Conservation (phyloP, 2,888 invertebrate species). For the Drosophila macrospina region DNA sequence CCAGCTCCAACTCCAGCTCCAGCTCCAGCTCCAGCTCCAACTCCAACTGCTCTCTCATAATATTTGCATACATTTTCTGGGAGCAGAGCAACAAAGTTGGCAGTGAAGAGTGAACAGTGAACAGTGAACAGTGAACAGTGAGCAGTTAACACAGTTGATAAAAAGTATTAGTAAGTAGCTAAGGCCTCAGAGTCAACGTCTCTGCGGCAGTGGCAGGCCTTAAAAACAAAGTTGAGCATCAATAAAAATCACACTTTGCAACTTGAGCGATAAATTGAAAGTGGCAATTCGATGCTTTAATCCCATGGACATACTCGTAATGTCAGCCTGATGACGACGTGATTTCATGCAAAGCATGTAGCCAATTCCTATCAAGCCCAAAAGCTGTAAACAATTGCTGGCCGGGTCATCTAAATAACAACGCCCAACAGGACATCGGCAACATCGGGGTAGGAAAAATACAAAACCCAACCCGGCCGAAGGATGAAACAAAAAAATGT, state of each 20-base stretch:
- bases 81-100: constrained; percentile 39
- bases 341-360: constrained; percentile 80
- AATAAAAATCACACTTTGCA: constrained; percentile 78
- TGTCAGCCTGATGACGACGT: constrained; percentile 79
- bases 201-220: constrained; percentile 10
- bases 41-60: constrained; percentile 19
- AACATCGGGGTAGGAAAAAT: constrained; percentile 24
- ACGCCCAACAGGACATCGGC: constrained; percentile 38
- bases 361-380: constrained; percentile 58
- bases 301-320: constrained; percentile 74
- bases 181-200: constrained; percentile 26
- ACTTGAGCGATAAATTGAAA: constrained; percentile 76
- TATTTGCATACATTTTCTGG: constrained; percentile 69
- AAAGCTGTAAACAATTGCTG: constrained; percentile 79
- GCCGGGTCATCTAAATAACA: constrained; percentile 67
- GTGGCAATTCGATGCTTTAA: constrained; percentile 78
- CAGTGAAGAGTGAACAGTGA: constrained; percentile 36
- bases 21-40: background rate
- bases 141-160: constrained; percentile 51
- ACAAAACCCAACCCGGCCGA: constrained; percentile 29
- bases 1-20: background rate
- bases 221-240: constrained; percentile 64
- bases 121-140: constrained; percentile 37
- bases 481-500: constrained; percentile 65
- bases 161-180: constrained; percentile 61